Evolutionary conservation across 2,113 vertebrate species (phyloP).

Genomic region (Falco punctatus): DNA sequence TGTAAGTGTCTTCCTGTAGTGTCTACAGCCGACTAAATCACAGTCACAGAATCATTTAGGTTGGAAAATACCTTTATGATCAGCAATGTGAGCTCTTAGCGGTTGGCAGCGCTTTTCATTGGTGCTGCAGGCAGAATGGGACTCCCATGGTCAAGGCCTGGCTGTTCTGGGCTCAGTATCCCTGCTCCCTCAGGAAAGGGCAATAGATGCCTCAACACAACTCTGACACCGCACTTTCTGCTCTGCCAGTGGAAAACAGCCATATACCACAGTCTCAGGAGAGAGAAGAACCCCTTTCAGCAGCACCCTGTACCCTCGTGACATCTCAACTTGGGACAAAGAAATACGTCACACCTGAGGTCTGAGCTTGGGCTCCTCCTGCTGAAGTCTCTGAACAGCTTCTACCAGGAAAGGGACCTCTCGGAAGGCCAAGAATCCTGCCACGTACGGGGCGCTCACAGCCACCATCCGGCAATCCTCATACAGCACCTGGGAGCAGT

Average conservation of each 20-base stretch:
- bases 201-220: accelerated
- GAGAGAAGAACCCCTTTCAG: background rate
- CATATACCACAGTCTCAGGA: accelerated
- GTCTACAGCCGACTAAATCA: background rate
- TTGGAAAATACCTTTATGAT: too few species aligned
- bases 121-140: accelerated
- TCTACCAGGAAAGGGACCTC: slow-evolving; percentile 87
- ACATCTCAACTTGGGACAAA: accelerated
- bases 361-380: slow-evolving; percentile 70
- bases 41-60: too few species aligned
- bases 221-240: accelerated
- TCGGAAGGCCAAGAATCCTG: slow-evolving; percentile 92
- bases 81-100: background rate
- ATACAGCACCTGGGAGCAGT: slow-evolving; percentile 81
- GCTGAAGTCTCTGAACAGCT: slow-evolving; percentile 78
- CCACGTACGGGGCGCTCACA: slow-evolving; percentile 84
- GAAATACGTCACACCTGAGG: slow-evolving; percentile 81
- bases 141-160: background rate
- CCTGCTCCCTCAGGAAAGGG: background rate
- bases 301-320: background rate
- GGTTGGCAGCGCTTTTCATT: background rate
- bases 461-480: slow-evolving; percentile 87
- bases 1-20: accelerated
- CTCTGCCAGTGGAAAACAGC: background rate
- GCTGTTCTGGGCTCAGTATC: background rate